Evolutionary conservation across 92 coral and sea anemone species (phyloP).

Genomic region (Epizoanthus ramosus): DNA sequence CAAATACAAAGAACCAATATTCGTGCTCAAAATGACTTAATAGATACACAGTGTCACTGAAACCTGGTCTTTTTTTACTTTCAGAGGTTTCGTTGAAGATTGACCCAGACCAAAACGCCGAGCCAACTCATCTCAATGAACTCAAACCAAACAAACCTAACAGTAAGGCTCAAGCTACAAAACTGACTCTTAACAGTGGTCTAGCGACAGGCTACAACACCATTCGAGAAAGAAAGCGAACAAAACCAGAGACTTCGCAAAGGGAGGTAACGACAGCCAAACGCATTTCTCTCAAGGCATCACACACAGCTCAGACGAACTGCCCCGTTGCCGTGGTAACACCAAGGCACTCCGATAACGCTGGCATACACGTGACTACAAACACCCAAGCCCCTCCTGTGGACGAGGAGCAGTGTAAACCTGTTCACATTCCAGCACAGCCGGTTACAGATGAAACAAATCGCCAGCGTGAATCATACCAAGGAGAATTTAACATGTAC

Average conservation of each 20-base stretch:
- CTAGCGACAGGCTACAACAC: background rate
- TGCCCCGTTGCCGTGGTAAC: slow-evolving; percentile 39
- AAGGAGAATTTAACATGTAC: slow-evolving; percentile 8
- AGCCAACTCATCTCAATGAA: too few species aligned
- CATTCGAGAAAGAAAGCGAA: slow-evolving; percentile 6
- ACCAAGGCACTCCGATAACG: background rate
- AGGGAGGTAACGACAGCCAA: slow-evolving; percentile 13
- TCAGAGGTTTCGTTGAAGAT: background rate
- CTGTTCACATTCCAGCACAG: background rate
- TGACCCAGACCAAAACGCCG: background rate
- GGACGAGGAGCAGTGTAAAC: background rate
- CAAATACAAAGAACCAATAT: too few species aligned
- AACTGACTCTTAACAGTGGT: background rate
- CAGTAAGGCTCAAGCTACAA: background rate
- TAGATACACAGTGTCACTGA: too few species aligned
- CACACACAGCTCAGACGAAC: background rate
- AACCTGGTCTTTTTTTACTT: background rate
- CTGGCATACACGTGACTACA: background rate
- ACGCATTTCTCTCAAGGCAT: slow-evolving; percentile 2
- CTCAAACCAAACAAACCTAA: background rate
- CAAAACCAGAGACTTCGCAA: background rate
- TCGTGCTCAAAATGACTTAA: too few species aligned
- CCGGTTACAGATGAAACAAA: background rate
- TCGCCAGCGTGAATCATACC: slow-evolving; percentile 8
- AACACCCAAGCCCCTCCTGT: background rate